Percentiles rank a stretch among this genome's conserved stretches.
Conservation (phyloP, 92 coral and sea anemone species). For the Zoanthus solanderi region DNA sequence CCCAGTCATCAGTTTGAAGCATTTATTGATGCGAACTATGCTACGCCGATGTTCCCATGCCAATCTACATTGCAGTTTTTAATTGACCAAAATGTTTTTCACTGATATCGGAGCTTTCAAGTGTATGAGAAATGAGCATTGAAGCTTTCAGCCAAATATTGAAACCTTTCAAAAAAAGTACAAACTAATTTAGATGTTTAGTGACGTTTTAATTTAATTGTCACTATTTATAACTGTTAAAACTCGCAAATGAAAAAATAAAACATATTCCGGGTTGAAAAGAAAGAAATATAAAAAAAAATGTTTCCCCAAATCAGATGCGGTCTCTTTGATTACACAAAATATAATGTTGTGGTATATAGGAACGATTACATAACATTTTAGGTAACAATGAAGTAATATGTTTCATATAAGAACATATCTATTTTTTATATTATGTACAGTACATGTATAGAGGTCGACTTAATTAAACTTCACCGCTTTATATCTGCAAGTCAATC, state of each 20-base stretch:
- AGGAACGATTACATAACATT: background rate
- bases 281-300: background rate
- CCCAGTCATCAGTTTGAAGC: background rate
- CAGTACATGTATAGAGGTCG: background rate
- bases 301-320: background rate
- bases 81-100: background rate
- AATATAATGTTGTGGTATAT: background rate
- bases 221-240: conserved; percentile 11
- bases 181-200: conserved; percentile 29
- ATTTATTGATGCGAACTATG: background rate
- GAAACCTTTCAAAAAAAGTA: background rate
- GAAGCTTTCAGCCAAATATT: conserved; percentile 18
- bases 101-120: background rate
- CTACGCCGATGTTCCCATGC: background rate
- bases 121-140: background rate
- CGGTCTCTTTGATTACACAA: background rate
- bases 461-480: conserved; percentile 2
- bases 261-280: background rate
- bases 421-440: background rate
- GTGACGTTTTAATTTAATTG: conserved; percentile 7
- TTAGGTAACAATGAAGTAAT: background rate
- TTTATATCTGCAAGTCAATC: background rate
- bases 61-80: background rate
- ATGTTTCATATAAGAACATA: background rate
- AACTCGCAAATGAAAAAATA: conserved; percentile 14